Percentiles rank a stretch among this genome's conserved stretches.
These are phyloP conservation scores for Acrobasis suavella DNA, from an alignment of 2,888 invertebrate genomes.

Conservation along the genomic window DNA sequence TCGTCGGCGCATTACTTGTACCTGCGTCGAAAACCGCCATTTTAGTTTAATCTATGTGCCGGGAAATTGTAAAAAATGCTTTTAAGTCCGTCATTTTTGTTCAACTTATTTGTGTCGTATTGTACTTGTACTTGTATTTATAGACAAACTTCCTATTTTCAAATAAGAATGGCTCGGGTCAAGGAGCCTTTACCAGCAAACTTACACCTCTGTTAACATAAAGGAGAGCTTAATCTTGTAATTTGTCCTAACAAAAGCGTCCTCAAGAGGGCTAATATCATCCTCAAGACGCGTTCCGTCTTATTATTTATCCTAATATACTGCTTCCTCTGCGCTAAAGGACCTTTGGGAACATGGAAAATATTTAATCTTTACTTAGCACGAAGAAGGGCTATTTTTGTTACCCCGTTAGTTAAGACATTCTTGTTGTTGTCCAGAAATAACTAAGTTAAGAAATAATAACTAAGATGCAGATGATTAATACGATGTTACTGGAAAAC, in stretches of 20 bases:
- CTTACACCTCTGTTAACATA: conserved; percentile 22
- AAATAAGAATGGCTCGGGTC: conserved; percentile 1
- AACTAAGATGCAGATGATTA: too few species aligned
- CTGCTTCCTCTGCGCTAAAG: conserved; percentile 19
- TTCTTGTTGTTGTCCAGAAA: background rate
- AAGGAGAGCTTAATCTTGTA: conserved; percentile 34
- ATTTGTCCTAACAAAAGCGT: conserved; percentile 37
- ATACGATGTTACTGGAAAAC: too few species aligned
- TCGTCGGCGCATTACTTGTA: too few species aligned
- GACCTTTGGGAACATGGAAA: conserved; percentile 23
- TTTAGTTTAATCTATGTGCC: too few species aligned
- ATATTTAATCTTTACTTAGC: conserved; percentile 14
- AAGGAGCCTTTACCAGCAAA: conserved; percentile 1
- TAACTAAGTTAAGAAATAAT: background rate
- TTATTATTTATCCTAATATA: conserved; percentile 34
- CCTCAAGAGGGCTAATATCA: conserved; percentile 36
- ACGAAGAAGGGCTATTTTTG: background rate
- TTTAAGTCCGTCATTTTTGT: too few species aligned
- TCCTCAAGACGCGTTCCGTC: conserved; percentile 38
- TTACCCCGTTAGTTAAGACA: background rate
- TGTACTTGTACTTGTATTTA: too few species aligned
- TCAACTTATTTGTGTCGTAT: too few species aligned
- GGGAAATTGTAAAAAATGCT: too few species aligned
- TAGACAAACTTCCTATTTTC: too few species aligned
- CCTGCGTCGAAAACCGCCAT: too few species aligned